phyloP scores from a whole-genome alignment of 2,797 vertebrate genomes.

The Myotis myotis region DNA sequence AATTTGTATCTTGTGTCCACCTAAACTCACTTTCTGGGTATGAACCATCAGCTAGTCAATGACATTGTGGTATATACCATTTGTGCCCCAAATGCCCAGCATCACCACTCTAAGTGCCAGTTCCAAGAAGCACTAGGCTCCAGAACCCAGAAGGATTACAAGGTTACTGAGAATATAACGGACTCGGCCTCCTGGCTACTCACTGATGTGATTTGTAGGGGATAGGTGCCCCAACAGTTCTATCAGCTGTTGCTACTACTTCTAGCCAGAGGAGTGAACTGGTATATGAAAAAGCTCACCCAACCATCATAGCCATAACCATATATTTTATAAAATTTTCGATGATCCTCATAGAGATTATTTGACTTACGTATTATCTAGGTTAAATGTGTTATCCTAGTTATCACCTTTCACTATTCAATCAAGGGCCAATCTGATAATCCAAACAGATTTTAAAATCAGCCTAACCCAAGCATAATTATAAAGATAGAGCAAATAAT shows the following conservation, averaged over 20 bases:
- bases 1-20: background rate
- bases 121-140: background rate
- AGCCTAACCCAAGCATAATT: conserved; percentile 40
- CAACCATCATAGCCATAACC: background rate
- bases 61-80: background rate
- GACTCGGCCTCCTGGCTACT: background rate
- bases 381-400: background rate
- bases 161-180: background rate
- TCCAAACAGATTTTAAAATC: conserved; percentile 21
- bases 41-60: background rate
- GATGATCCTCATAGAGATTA: background rate
- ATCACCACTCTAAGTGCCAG: background rate
- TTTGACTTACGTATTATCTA: background rate
- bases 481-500: conserved; percentile 37
- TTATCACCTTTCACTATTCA: background rate
- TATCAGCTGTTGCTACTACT: background rate
- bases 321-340: background rate
- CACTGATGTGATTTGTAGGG: background rate
- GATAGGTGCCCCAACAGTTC: background rate
- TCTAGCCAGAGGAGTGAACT: background rate
- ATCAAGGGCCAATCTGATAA: background rate
- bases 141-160: background rate
- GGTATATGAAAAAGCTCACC: background rate
- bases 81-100: background rate
- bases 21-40: conserved; percentile 1